Evolutionary conservation across 2,888 invertebrate genomes (phyloP), one percentile per base, ranked within the genome.

Genomic region (Andrena marginata): DNA sequence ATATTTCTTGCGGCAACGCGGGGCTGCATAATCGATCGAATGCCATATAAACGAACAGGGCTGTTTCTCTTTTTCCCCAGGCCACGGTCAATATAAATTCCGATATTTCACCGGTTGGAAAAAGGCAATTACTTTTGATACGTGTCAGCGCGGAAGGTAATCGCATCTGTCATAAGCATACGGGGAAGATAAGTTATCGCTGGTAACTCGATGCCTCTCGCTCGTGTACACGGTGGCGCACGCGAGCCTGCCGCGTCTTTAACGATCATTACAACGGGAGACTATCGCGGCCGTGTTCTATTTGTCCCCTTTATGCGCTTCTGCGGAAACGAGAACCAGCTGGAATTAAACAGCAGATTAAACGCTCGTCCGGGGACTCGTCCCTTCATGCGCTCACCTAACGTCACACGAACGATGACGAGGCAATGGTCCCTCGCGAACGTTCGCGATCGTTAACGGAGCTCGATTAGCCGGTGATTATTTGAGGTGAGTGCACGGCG

Each of bases 151-250:
- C 77, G 60, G 73, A 72, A 73, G 73, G 77, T 73, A 80, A 82
- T 82, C 82, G 48, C 75, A 79, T 79, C 81, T 84, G 79, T 86
- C 84, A 72, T 63, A 74, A 77, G 75, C 72, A 70, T 80, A 73
- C 62, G 80, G 63, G 51, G 63, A 56, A 84, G 77, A 86, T 86
- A 82, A 79, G 72, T 86, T 86, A 86, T 82, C 84, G 81, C 69
- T 63, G 59, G 76, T 81, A 74, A 76, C 72, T 65, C 74, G 75
- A 79, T 71, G 79, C 78, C 73, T 68, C 74, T 20, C 35, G 60
- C 60, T 63, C 42, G 1, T 60, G 29, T 20, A 42, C n/a, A 49
- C 35, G 56, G 26, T 1, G 72, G 20, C 35, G 31, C 64, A 49
- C 73, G 63, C 70, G 49, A 59, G 23, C 63, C 16, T 29, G 26